Evolutionary conservation across 2,888 invertebrate genomes (phyloP).

Genomic region (Cinara cedri): DNA sequence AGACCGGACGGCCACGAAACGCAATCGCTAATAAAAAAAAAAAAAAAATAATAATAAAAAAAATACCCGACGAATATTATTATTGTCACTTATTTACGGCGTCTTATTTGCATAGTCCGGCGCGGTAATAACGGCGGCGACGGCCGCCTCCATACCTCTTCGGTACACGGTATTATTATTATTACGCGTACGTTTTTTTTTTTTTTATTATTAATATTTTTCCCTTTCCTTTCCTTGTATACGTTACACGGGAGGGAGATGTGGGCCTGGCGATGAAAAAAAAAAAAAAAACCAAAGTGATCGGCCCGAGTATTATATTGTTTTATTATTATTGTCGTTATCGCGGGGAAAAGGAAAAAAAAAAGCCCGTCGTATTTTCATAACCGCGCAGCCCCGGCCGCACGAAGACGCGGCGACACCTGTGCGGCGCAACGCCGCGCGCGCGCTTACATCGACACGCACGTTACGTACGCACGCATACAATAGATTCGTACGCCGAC

Average conservation of each 20-base stretch:
- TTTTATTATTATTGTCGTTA: not conserved
- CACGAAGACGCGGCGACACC: constrained; percentile 21
- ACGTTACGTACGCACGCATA: no score
- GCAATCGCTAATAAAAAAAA: constrained; percentile 37
- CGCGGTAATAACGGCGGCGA: not conserved
- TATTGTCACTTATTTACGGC: constrained; percentile 47
- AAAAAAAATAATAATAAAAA: no score
- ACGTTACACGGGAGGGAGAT: no score
- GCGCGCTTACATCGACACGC: not conserved
- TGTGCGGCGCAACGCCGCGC: not conserved
- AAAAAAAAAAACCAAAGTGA: constrained; percentile 15
- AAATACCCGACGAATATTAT: constrained; percentile 33
- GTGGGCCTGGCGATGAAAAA: no score
- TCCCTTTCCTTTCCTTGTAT: no score
- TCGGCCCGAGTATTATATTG: constrained; percentile 18
- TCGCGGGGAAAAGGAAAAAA: no score
- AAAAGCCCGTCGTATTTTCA: no score
- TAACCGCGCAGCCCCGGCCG: no score
- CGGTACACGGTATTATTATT: not conserved
- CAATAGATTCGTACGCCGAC: constrained; percentile 12
- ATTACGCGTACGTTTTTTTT: no score
- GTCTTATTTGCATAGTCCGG: constrained; percentile 50
- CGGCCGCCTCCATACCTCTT: no score
- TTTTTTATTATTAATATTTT: no score
- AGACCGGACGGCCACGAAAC: constrained; percentile 15